Conservation (phyloP, 2,113 vertebrate species). For the Cnemophilus loriae region DNA sequence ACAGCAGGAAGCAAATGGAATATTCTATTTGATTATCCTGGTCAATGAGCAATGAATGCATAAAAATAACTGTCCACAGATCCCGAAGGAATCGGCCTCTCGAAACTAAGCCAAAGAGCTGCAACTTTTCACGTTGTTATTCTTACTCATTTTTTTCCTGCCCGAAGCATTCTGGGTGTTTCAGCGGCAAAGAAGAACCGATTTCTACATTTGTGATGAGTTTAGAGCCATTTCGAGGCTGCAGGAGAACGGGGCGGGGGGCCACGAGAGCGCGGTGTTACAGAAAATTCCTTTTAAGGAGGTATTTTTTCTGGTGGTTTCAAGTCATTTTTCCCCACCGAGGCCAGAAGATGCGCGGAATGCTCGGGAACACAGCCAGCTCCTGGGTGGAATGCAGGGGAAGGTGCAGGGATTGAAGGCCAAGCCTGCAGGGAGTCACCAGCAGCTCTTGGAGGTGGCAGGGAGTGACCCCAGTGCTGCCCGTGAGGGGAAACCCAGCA, state of each 20-base stretch:
- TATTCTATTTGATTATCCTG: slow-evolving; percentile 63
- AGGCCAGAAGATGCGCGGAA: neutral
- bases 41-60: slow-evolving; percentile 55
- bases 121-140: neutral
- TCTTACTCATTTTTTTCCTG: neutral
- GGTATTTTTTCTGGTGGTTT: neutral
- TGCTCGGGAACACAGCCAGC: neutral
- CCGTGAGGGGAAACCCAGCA: neutral
- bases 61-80: slow-evolving; percentile 7
- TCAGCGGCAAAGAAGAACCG: neutral
- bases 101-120: neutral
- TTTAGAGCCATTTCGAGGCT: neutral
- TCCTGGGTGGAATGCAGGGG: neutral
- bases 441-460: neutral
- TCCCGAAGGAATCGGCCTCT: neutral
- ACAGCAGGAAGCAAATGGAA: slow-evolving; percentile 56
- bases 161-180: neutral
- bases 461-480: neutral
- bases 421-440: neutral
- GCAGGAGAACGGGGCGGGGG: neutral
- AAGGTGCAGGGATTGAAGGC: accelerated
- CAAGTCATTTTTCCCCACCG: accelerated
- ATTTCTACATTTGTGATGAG: accelerated
- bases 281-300: neutral
- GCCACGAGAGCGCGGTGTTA: neutral